Conservation (phyloP, 2,888 invertebrate species). For the Epinotia demarniana region DNA sequence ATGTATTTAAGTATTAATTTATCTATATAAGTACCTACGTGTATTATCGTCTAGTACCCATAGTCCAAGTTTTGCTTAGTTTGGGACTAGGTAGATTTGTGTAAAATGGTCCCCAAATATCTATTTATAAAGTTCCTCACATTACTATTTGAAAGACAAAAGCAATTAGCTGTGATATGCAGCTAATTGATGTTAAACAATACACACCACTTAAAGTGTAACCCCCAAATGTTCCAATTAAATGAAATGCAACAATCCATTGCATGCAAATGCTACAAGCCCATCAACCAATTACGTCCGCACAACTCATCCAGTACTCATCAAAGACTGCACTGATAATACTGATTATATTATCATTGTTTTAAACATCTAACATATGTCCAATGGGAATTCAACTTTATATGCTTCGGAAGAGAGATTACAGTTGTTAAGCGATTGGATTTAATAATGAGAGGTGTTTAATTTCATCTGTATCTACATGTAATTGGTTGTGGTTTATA, state of each 20-base stretch:
- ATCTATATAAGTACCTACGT: too few species aligned
- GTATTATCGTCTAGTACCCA: too few species aligned
- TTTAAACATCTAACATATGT: neutral
- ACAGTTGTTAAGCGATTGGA: neutral
- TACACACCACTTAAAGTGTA: neutral
- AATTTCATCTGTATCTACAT: slow-evolving; percentile 7
- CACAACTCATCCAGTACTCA: slow-evolving; percentile 18
- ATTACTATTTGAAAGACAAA: too few species aligned
- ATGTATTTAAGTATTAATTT: too few species aligned
- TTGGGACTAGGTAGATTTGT: too few species aligned
- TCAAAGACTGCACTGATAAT: slow-evolving; percentile 30
- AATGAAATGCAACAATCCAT: slow-evolving; percentile 24
- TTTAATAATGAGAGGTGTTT: neutral
- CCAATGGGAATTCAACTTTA: slow-evolving; percentile 1
- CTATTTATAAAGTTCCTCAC: too few species aligned
- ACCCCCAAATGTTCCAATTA: slow-evolving; percentile 8
- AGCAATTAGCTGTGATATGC: too few species aligned
- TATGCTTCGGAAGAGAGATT: neutral
- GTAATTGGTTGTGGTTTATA: slow-evolving; percentile 14
- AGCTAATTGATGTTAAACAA: neutral
- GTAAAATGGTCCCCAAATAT: too few species aligned
- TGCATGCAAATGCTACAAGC: slow-evolving; percentile 34
- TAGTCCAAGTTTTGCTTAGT: too few species aligned
- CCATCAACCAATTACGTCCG: slow-evolving; percentile 27
- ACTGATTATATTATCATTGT: slow-evolving; percentile 7